Percentiles rank a stretch among this genome's conserved stretches.
These are phyloP conservation scores for Seriola dumerili DNA, from an alignment of 2,113 vertebrate species.

Conservation along the genomic window DNA sequence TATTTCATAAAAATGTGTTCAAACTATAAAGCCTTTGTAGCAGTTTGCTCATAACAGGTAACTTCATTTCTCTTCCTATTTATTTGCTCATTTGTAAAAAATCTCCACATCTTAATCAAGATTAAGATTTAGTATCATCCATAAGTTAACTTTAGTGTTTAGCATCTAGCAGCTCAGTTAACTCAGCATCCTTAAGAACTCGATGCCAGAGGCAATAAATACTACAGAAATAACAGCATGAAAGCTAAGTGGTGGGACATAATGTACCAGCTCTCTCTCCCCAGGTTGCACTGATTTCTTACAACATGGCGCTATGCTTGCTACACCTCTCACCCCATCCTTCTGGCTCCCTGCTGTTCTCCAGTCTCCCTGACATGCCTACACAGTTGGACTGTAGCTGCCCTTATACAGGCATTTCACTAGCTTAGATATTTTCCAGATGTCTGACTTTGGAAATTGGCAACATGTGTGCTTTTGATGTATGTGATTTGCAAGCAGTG, in stretches of 20 bases:
- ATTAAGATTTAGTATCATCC: constrained; percentile 36
- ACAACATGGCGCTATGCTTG: constrained; percentile 66
- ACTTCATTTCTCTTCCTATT: constrained; percentile 1
- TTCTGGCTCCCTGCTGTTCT: constrained; percentile 73
- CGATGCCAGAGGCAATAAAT: constrained; percentile 59
- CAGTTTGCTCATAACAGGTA: constrained; percentile 1
- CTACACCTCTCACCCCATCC: constrained; percentile 70
- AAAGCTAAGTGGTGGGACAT: constrained; percentile 69
- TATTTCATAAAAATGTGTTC: neutral
- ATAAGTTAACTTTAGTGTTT: constrained; percentile 44
- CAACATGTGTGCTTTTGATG: constrained; percentile 49
- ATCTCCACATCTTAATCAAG: neutral
- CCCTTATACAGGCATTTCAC: constrained; percentile 58
- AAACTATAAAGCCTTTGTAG: neutral
- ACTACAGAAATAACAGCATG: constrained; percentile 62
- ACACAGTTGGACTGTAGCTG: constrained; percentile 67
- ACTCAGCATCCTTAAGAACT: constrained; percentile 43
- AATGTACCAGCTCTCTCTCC: constrained; percentile 63
- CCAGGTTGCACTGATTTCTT: constrained; percentile 71
- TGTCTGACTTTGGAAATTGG: constrained; percentile 64
- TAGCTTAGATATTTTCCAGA: constrained; percentile 74
- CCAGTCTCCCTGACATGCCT: constrained; percentile 65
- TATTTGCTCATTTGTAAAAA: constrained; percentile 33
- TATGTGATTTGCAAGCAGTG: constrained; percentile 23
- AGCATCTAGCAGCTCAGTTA: constrained; percentile 47